These are phyloP conservation scores for Littorina saxatilis DNA, from an alignment of 1,140 invertebrate species.

Conservation along the genomic window DNA sequence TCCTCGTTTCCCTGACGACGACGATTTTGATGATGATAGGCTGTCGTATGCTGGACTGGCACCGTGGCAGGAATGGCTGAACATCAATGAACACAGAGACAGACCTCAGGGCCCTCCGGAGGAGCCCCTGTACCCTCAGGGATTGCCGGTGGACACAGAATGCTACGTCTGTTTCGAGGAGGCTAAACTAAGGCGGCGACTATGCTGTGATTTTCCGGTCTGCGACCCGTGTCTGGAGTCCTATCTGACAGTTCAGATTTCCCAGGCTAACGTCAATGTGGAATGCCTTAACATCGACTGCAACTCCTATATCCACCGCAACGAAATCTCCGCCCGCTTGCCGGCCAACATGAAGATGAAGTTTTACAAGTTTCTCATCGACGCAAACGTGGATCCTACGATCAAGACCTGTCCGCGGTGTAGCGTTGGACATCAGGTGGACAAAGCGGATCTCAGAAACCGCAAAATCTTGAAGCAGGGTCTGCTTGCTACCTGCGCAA, in stretches of 20 bases:
- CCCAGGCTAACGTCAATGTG: conserved; percentile 69
- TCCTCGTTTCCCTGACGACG: not conserved
- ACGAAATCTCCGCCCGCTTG: conserved; percentile 71
- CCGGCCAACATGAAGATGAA: conserved; percentile 66
- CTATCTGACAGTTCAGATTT: conserved; percentile 68
- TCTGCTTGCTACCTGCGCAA: conserved; percentile 64
- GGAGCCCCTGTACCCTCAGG: conserved; percentile 40
- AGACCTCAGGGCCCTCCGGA: not conserved
- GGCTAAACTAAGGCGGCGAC: conserved; percentile 66
- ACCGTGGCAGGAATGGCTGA: not conserved
- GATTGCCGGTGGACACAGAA: conserved; percentile 32
- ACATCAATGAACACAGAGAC: not conserved
- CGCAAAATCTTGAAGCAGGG: conserved; percentile 56
- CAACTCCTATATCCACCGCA: conserved; percentile 65
- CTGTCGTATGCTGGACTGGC: conserved; percentile 14
- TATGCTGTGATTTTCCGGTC: conserved; percentile 72
- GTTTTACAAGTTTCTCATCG: conserved; percentile 72
- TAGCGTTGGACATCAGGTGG: conserved; percentile 48
- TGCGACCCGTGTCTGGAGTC: conserved; percentile 71
- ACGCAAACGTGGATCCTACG: conserved; percentile 72
- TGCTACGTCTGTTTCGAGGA: conserved; percentile 63
- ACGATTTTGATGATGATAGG: conserved; percentile 16
- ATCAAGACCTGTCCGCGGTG: conserved; percentile 76
- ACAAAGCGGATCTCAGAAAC: conserved; percentile 34
- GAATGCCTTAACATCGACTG: conserved; percentile 71